Percentiles rank a stretch among this genome's conserved stretches.
These are phyloP conservation scores for Acridotheres tristis DNA, from an alignment of 2,797 vertebrate genomes.

Conservation along the genomic window DNA sequence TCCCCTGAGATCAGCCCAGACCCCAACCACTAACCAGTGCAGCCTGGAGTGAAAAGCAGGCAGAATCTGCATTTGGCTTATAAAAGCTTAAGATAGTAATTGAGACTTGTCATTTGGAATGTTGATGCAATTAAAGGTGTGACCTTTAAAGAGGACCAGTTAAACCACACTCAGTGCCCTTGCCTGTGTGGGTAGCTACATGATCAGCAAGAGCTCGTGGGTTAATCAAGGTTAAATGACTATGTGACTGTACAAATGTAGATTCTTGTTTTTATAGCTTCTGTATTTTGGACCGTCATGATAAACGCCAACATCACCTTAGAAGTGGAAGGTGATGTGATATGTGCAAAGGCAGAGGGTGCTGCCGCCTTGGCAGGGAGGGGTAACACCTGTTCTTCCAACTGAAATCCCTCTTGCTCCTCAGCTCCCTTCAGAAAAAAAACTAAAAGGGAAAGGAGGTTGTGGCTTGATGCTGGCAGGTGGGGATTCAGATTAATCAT, in stretches of 20 bases:
- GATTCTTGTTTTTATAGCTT: not conserved
- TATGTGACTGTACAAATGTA: not conserved
- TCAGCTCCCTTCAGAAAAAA: not conserved
- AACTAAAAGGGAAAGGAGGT: not conserved
- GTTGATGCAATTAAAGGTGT: not conserved
- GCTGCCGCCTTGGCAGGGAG: not conserved
- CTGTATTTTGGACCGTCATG: not conserved
- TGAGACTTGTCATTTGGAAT: not conserved
- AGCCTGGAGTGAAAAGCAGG: not conserved
- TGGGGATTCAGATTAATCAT: not conserved
- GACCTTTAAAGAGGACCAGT: not conserved
- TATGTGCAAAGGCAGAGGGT: not conserved
- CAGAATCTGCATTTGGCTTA: constrained; percentile 3
- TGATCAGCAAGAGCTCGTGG: not conserved
- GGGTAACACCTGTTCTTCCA: not conserved
- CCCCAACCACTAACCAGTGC: not conserved
- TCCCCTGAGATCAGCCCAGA: not conserved
- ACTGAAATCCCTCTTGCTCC: not conserved
- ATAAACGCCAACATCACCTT: not conserved
- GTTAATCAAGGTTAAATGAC: not conserved
- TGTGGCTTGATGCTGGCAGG: not conserved
- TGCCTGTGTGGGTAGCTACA: not conserved
- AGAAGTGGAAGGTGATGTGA: not conserved
- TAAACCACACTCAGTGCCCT: not conserved
- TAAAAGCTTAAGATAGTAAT: not conserved